Evolutionary conservation across 2,888 invertebrate species (phyloP).

Genomic region (Netelia inedita): DNA sequence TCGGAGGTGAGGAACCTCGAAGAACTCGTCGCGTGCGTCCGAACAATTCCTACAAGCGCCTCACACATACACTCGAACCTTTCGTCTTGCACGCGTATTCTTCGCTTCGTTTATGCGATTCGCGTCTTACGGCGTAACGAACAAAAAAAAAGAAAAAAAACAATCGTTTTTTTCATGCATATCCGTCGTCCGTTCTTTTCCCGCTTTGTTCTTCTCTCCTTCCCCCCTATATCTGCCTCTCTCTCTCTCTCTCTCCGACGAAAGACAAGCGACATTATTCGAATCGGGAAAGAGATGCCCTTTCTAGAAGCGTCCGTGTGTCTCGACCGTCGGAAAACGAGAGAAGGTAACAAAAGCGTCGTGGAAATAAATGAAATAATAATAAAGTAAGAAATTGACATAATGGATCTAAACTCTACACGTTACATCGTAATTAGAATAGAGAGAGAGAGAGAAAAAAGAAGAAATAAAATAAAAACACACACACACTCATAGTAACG

Average conservation of each 20-base stretch:
- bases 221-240: not conserved
- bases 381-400: slow-evolving; percentile 1
- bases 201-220: not conserved
- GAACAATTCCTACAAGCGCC: not conserved
- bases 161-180: not conserved
- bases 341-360: not conserved
- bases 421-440: slow-evolving; percentile 16
- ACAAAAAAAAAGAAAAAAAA: slow-evolving; percentile 17
- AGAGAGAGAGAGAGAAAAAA: slow-evolving; percentile 2
- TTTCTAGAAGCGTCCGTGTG: slow-evolving; percentile 16
- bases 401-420: slow-evolving; percentile 22
- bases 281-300: slow-evolving; percentile 53
- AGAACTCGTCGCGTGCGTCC: slow-evolving; percentile 17
- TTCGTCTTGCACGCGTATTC: slow-evolving; percentile 82
- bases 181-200: not conserved
- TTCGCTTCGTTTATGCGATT: slow-evolving; percentile 27
- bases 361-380: not conserved
- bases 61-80: slow-evolving; percentile 71
- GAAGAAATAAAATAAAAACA: slow-evolving; percentile 61
- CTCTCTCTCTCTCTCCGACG: too few species aligned
- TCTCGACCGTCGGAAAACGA: not conserved
- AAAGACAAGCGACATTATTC: slow-evolving; percentile 9
- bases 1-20: slow-evolving; percentile 28
- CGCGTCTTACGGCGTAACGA: not conserved
- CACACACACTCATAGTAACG: slow-evolving; percentile 54